Conservation (phyloP, 2,113 vertebrate species). For the Gobio gobio region DNA sequence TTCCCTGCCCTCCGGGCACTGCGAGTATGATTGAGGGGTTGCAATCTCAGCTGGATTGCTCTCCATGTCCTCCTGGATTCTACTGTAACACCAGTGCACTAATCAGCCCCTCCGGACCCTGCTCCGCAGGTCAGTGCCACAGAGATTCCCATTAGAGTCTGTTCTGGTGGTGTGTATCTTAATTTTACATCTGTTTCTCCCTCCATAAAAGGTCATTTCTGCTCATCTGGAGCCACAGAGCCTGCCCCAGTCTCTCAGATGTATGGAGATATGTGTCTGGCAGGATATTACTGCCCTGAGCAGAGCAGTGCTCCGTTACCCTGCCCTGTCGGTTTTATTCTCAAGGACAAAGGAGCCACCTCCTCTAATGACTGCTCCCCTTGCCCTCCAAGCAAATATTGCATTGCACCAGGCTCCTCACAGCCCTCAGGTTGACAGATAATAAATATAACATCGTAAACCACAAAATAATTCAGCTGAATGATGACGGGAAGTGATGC, state of each 20-base stretch:
- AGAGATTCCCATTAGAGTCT: constrained; percentile 16
- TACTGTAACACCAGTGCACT: constrained; percentile 77
- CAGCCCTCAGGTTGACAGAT: constrained; percentile 70
- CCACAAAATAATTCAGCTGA: constrained; percentile 2
- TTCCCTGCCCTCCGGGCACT: constrained; percentile 81
- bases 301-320: constrained; percentile 79
- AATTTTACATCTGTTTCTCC: constrained; percentile 2
- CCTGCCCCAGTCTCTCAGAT: constrained; percentile 69
- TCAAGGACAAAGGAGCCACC: constrained; percentile 73
- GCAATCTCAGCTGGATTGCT: constrained; percentile 69
- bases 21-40: constrained; percentile 71
- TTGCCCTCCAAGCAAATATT: constrained; percentile 85
- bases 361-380: constrained; percentile 76
- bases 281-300: constrained; percentile 84
- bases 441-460: not conserved
- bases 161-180: not conserved
- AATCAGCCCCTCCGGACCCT: constrained; percentile 69
- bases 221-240: constrained; percentile 68
- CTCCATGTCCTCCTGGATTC: constrained; percentile 73
- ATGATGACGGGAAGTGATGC: not conserved
- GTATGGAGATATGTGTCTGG: constrained; percentile 86
- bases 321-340: constrained; percentile 84
- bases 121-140: constrained; percentile 75
- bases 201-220: constrained; percentile 76
- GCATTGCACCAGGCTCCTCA: constrained; percentile 67